These are phyloP conservation scores for Leptopilina syphax DNA, from an alignment of 2,888 invertebrate species.

Conservation along the genomic window DNA sequence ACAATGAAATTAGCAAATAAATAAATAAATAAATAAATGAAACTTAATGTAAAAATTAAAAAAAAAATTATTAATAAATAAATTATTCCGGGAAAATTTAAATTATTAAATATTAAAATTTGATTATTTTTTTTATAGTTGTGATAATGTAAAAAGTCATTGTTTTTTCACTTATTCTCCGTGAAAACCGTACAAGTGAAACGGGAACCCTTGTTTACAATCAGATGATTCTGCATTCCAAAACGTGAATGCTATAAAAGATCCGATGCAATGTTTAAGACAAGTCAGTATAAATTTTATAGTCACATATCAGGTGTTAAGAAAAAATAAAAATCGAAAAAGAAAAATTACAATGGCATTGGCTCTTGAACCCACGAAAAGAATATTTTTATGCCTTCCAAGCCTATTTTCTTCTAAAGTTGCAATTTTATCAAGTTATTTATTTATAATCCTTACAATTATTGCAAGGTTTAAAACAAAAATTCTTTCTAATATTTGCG, in stretches of 20 bases:
- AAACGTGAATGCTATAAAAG: conserved; percentile 28
- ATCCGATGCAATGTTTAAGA: conserved; percentile 18
- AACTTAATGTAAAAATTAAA: no score
- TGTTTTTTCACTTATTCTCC: neutral
- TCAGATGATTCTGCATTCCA: conserved; percentile 29
- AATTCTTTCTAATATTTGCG: no score
- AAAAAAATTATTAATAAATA: no score
- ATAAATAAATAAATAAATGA: no score
- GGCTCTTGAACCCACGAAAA: neutral
- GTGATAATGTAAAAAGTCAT: neutral
- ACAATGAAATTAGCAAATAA: no score
- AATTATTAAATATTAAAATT: no score
- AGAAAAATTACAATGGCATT: neutral
- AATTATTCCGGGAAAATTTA: no score
- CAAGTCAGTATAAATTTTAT: conserved; percentile 1
- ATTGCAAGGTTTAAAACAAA: no score
- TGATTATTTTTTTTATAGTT: neutral
- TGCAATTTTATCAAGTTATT: no score
- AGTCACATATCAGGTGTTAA: neutral
- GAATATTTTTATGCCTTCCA: no score
- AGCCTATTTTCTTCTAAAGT: no score
- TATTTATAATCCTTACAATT: no score
- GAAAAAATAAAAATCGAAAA: neutral
- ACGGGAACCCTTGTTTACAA: conserved; percentile 35
- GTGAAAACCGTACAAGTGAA: conserved; percentile 21